Evolutionary conservation across 2,888 invertebrate genomes (phyloP).

Genomic region (Andrena marginata): DNA sequence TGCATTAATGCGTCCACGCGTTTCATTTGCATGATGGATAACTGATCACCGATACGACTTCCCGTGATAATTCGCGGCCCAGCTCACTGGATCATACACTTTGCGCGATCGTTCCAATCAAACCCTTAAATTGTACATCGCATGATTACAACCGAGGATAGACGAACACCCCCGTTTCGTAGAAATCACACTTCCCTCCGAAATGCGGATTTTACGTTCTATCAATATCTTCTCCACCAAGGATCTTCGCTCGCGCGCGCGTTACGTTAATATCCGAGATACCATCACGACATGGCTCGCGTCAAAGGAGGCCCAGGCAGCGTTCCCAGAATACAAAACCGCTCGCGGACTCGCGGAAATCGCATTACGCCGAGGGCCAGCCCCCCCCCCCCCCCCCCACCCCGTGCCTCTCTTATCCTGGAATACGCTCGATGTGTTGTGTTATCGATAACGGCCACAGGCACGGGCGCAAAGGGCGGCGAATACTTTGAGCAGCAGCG

Average conservation of each 20-base stretch:
- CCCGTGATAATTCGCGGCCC: background rate
- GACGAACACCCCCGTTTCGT: background rate
- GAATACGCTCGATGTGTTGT: conserved; percentile 69
- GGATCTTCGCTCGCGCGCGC: background rate
- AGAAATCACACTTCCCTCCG: too few relatives aligned
- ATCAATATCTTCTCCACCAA: too few relatives aligned
- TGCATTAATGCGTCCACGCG: conserved; percentile 23
- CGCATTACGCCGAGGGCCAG: conserved; percentile 23
- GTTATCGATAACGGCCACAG: conserved; percentile 54
- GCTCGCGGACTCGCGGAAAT: conserved; percentile 36
- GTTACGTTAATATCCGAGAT: conserved; percentile 11
- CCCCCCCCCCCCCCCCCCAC: too few relatives aligned
- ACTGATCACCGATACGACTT: conserved; percentile 4
- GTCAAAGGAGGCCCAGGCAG: background rate
- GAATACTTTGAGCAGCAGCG: conserved; percentile 65
- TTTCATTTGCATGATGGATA: conserved; percentile 24
- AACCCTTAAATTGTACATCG: background rate
- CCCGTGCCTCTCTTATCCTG: conserved; percentile 30
- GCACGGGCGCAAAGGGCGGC: conserved; percentile 55
- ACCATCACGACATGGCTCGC: background rate
- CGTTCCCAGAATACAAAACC: conserved; percentile 19
- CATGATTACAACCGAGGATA: background rate
- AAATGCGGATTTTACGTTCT: too few relatives aligned
- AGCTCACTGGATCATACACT: background rate
- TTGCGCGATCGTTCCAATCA: background rate